Conservation (phyloP, 2,797 vertebrate species). For the Melanotaenia parkinsoni region DNA sequence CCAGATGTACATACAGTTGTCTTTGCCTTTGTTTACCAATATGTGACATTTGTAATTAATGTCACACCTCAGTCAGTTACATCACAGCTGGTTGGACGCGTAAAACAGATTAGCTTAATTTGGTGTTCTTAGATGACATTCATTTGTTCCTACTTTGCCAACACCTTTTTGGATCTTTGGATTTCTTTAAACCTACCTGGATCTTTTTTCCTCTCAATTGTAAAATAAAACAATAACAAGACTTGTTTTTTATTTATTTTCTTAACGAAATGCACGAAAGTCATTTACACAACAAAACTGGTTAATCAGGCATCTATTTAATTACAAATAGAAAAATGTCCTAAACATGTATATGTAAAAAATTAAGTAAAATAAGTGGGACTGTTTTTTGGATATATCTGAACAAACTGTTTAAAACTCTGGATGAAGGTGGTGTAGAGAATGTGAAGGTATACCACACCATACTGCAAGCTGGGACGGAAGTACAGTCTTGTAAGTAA, state of each 20-base stretch:
- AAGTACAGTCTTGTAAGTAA: background rate
- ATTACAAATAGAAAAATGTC: background rate
- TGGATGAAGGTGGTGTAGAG: too few species aligned
- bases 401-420: too few species aligned
- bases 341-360: background rate
- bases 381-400: background rate
- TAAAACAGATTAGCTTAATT: background rate
- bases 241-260: background rate
- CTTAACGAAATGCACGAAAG: background rate
- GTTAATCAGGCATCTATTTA: background rate
- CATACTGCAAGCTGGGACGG: too few species aligned
- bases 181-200: background rate
- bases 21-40: conserved; percentile 14
- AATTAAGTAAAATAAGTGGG: background rate
- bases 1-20: conserved; percentile 20
- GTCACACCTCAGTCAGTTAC: conserved; percentile 1
- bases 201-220: background rate
- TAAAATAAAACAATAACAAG: background rate
- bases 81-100: background rate
- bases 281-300: background rate
- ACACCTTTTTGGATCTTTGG: background rate
- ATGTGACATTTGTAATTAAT: background rate
- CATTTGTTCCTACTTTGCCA: background rate
- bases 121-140: background rate
- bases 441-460: too few species aligned